A percentile compares a stretch with the other conserved stretches of the same genome.
Conservation (phyloP, 2,797 vertebrate species). For the Varecia variegata region DNA sequence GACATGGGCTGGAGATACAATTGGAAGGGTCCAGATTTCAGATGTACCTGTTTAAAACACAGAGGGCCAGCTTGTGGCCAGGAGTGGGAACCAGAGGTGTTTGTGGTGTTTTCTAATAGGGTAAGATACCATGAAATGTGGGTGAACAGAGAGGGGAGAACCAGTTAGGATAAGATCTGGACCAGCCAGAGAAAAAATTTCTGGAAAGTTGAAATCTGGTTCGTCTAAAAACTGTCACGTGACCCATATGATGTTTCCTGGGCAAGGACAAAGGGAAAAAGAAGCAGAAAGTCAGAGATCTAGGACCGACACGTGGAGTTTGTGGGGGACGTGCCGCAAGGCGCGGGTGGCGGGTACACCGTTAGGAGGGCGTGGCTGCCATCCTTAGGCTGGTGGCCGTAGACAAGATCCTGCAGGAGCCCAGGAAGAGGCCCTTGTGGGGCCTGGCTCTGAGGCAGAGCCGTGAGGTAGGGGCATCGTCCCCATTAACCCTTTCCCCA, state of each 20-base stretch:
- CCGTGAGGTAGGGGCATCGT: too few species aligned
- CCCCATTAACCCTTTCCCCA: not conserved
- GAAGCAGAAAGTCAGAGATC: not conserved
- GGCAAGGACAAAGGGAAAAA: not conserved
- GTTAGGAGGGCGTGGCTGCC: not conserved
- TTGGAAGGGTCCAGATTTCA: not conserved
- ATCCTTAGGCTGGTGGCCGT: not conserved
- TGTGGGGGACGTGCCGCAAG: not conserved
- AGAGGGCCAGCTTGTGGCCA: not conserved
- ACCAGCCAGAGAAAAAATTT: not conserved
- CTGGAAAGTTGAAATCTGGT: not conserved
- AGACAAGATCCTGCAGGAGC: not conserved
- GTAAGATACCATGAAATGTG: not conserved
- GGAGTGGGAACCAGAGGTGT: not conserved
- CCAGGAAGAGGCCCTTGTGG: too few species aligned
- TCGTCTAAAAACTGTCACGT: not conserved
- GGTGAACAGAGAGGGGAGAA: not conserved
- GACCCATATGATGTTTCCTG: not conserved
- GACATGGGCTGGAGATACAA: not conserved
- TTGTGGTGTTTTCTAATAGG: not conserved
- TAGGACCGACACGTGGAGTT: not conserved
- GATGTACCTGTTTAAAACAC: not conserved
- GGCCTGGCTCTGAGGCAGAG: not conserved
- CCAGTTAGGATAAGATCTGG: not conserved
- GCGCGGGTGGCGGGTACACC: accelerated